These are phyloP conservation scores for Hemicrepidius hirtus DNA, from an alignment of 2,888 invertebrate species.

Conservation along the genomic window DNA sequence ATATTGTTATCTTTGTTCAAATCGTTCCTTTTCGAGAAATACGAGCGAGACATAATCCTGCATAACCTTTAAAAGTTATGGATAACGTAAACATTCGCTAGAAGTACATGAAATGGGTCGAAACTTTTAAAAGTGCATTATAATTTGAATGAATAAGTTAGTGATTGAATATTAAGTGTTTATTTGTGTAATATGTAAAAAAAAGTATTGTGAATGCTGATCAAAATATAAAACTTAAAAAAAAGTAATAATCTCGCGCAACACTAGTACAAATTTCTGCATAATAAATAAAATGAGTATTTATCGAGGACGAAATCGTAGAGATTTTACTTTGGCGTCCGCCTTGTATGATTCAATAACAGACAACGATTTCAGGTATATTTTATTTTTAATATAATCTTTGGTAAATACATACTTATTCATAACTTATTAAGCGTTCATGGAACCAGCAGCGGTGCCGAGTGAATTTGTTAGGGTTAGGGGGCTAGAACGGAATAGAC, in stretches of 20 bases:
- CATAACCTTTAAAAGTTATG: neutral
- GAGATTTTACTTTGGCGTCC: conserved; percentile 60
- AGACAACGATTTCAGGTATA: conserved; percentile 50
- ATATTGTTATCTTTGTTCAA: neutral
- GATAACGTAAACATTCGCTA: conserved; percentile 4
- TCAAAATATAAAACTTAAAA: neutral
- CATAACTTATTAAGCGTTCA: too few species aligned
- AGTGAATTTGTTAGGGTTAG: too few species aligned
- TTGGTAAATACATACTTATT: too few species aligned
- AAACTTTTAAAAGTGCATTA: conserved; percentile 6
- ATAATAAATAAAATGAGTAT: conserved; percentile 54
- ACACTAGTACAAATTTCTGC: neutral
- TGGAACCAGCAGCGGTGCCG: too few species aligned
- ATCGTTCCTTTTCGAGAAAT: neutral
- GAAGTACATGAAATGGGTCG: conserved; percentile 1
- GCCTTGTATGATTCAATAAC: conserved; percentile 60
- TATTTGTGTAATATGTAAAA: neutral
- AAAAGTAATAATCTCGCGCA: conserved; percentile 5
- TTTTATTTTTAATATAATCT: neutral
- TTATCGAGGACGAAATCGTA: conserved; percentile 59
- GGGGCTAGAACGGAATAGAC: too few species aligned
- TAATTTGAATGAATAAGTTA: too few species aligned
- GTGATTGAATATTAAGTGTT: neutral
- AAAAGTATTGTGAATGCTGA: neutral
- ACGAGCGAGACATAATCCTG: neutral